Evolutionary conservation across 2,888 invertebrate genomes (phyloP), one percentile per base, ranked within the genome.

Genomic region (Caradrina clavipalpis): DNA sequence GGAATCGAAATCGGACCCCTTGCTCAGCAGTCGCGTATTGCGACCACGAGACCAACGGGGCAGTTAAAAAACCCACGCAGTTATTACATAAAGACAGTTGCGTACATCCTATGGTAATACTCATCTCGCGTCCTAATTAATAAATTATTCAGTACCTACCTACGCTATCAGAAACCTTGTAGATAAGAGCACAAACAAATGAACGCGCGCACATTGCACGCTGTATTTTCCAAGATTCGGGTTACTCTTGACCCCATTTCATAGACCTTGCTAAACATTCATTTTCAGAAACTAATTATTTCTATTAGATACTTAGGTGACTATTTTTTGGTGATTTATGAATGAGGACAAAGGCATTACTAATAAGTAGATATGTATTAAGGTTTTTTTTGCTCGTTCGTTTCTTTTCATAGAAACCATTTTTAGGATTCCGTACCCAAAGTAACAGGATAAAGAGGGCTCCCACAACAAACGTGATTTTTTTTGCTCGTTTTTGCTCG

Each of bases 131-230:
- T 3, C 21, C 10, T 26, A 49, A 63, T 26, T 26, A 26, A 35
- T 54, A 54, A 72, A 79, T 75, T 70, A 78, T 79, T 71, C 72
- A 76, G 61, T 22, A 56, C 45, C 17, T 45, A 39, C 21, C 17
- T 8, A 19, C 17, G 53, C 26, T 78, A 78, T 79, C 78, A 65
- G 47, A 15, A 72, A 64, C 78, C 78, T 78, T 80, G 78, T n/a
- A 58, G 78, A 79, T 78, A 78, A 79, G 21, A 31, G 45, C 10
- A 21, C 22, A 61, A 55, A 70, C 50, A 75, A 63, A 64, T 51
- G 42, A 53, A 47, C 21, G 42, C 51, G 39, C 55, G 35, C 68
- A 53, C 62, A 75, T 19, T 31, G 39, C 22, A 26, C 15, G 39
- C 47, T 60, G 54, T 73, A n/a, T 78, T 78, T 78, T 54, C 70